Evolutionary conservation across 1,140 invertebrate genomes (phyloP).

Genomic region (Spodoptera frugiperda): DNA sequence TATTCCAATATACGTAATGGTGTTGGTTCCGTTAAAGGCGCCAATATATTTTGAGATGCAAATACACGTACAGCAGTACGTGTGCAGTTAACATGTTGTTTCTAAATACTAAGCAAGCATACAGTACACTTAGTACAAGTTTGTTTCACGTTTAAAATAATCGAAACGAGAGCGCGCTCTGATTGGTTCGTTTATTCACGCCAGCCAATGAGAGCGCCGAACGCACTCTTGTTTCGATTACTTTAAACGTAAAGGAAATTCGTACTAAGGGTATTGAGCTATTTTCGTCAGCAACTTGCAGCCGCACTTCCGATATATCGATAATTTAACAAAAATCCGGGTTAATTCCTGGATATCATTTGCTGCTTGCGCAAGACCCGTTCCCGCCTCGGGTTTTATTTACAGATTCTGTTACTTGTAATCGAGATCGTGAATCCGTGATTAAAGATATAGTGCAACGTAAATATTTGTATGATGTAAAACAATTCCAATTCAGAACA

Average conservation of each 20-base stretch:
- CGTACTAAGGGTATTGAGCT: too few relatives aligned
- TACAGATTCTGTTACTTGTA: constrained; percentile 62
- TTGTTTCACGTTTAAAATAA: too few relatives aligned
- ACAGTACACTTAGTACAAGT: too few relatives aligned
- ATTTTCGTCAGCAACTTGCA: constrained; percentile 62
- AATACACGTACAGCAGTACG: constrained; percentile 47
- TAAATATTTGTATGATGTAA: constrained; percentile 41
- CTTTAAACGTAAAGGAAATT: too few relatives aligned
- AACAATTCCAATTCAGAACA: constrained; percentile 1
- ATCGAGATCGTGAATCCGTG: constrained; percentile 51
- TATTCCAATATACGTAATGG: constrained; percentile 39
- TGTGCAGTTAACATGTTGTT: constrained; percentile 56
- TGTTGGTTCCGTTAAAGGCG: constrained; percentile 41
- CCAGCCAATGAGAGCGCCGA: too few relatives aligned
- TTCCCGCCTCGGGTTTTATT: constrained; percentile 63
- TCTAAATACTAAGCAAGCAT: constrained; percentile 65
- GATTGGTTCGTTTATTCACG: too few relatives aligned
- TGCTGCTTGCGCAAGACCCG: constrained; percentile 63
- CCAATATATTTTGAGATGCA: constrained; percentile 45
- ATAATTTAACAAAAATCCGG: constrained; percentile 76
- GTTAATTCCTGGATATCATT: constrained; percentile 79
- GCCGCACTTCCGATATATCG: constrained; percentile 69
- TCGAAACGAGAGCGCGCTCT: too few relatives aligned
- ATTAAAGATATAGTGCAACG: constrained; percentile 28
- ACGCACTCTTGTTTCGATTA: too few relatives aligned